Conservation (phyloP, 2,113 vertebrate species). For the Cisticola juncidis region DNA sequence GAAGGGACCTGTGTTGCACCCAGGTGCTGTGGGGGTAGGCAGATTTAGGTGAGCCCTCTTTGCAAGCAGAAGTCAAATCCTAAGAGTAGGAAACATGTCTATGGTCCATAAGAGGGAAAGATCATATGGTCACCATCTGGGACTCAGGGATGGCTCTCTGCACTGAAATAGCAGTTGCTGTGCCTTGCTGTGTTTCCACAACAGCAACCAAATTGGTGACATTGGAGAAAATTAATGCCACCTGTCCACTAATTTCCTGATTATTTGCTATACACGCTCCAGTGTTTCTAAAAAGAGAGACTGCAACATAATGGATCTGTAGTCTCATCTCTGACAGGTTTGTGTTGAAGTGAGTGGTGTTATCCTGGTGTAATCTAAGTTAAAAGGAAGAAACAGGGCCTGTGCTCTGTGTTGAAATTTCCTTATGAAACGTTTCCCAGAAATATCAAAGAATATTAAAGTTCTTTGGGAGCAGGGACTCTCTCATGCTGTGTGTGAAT, state of each 20-base stretch:
- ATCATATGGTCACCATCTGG: constrained; percentile 65
- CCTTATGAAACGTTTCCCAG: constrained; percentile 12
- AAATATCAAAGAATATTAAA: constrained; percentile 61
- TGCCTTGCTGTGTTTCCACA: constrained; percentile 45
- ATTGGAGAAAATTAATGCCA: constrained; percentile 34
- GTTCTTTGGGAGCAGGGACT: constrained; percentile 49
- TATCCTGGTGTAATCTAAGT: background rate
- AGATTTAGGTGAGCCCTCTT: constrained; percentile 22
- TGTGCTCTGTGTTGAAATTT: background rate
- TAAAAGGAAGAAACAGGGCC: constrained; percentile 7
- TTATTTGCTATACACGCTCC: background rate
- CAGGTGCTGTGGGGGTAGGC: background rate
- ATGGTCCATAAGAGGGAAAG: background rate
- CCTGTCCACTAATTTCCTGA: constrained; percentile 34
- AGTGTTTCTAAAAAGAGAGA: background rate
- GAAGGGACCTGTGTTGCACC: constrained; percentile 44
- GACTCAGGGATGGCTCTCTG: background rate
- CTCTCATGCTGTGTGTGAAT: constrained; percentile 49
- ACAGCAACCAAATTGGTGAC: constrained; percentile 35
- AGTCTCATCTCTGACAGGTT: background rate
- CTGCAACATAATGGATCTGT: background rate
- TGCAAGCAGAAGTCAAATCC: background rate
- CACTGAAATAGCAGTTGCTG: background rate
- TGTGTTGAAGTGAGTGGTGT: background rate
- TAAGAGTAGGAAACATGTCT: background rate